Base-by-base conservation (phyloP, 2,113 vertebrate species). In the Stercorarius parasiticus region DNA sequence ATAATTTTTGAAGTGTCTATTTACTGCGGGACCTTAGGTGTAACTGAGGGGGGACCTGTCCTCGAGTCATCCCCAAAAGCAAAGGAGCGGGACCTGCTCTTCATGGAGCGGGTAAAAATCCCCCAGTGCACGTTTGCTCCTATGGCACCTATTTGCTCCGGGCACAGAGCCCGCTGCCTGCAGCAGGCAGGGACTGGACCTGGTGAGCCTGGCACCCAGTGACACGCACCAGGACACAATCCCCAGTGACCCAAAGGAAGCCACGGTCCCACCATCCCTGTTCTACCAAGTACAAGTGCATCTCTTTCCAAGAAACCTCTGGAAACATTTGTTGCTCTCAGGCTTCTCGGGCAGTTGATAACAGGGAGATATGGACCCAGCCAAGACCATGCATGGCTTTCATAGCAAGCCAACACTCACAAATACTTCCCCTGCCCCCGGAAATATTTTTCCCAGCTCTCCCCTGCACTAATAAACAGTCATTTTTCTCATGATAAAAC, bases 201-300 rank as follows among this genome's bases (percentile, higher is more conserved):
- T 10, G 59, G 4, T 3, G 45, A 30, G 36, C 52, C 76, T 53
- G 69, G 67, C 58, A 66, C 67, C 15, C 26, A 0, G 23, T 1
- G 53, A 17, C n/a, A 15, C 8, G 0, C 15, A 6, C 72, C 52
- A 11, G 43, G 88, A 23, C 23, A 20, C n/a, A 1, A 0, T 5
- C 62, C 76, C n/a, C 73, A 43, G 81, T 2, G 1, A 30, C 50
- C 49, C 59, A 22, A 21, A 43, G 47, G 69, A 32, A 40, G n/a
- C 59, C 4, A 1, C 0, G 6, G 10, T 14, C 27, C 50, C 49
- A 18, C 7, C 5, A 2, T 1, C 71, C 40, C 21, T 0, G 2
- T 50, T 74, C 34, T 10, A 32, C 72, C 53, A 21, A 14, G 47
- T 10, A 11, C 8, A 6, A 47, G 50, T 2, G 15, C 30, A 11